Evolutionary conservation across 1,140 invertebrate genomes (phyloP).

Genomic region (Chymomyza costata): DNA sequence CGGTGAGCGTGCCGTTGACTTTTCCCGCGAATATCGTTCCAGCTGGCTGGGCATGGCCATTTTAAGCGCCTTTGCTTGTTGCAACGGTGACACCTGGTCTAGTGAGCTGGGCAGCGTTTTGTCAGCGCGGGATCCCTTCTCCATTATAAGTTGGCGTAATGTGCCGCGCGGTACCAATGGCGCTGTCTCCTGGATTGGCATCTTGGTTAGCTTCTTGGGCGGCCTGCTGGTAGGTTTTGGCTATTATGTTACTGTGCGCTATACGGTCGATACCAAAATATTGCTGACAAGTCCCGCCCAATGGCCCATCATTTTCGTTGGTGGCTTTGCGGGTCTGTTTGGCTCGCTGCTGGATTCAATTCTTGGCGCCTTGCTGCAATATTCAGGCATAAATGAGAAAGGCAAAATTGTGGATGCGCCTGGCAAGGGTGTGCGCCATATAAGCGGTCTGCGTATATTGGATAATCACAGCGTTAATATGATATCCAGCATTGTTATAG

Average conservation of each 20-base stretch:
- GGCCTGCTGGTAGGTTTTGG: constrained; percentile 85
- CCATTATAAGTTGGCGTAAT: constrained; percentile 84
- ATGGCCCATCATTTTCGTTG: constrained; percentile 87
- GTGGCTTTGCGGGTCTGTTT: constrained; percentile 83
- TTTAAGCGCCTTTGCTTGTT: constrained; percentile 87
- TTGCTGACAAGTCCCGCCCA: constrained; percentile 83
- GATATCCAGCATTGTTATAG: constrained; percentile 86
- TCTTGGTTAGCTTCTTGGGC: constrained; percentile 84
- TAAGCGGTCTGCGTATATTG: constrained; percentile 86
- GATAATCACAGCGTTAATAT: constrained; percentile 95
- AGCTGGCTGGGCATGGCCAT: constrained; percentile 89
- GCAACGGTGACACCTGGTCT: constrained; percentile 94
- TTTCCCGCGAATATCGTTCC: constrained; percentile 83
- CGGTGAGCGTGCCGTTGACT: constrained; percentile 87
- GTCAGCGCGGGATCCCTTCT: constrained; percentile 80
- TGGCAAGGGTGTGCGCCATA: constrained; percentile 83
- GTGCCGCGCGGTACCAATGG: constrained; percentile 93
- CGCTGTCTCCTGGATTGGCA: constrained; percentile 83
- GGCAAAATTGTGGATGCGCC: constrained; percentile 85
- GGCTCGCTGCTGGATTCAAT: constrained; percentile 90
- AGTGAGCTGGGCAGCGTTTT: constrained; percentile 91
- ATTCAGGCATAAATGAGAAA: constrained; percentile 84
- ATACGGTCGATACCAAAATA: constrained; percentile 79
- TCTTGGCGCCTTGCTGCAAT: constrained; percentile 90
- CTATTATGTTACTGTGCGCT: constrained; percentile 83